Percentiles rank a stretch among this genome's conserved stretches.
phyloP scores from a whole-genome alignment of 2,888 invertebrate genomes.

The Apeira syringaria region DNA sequence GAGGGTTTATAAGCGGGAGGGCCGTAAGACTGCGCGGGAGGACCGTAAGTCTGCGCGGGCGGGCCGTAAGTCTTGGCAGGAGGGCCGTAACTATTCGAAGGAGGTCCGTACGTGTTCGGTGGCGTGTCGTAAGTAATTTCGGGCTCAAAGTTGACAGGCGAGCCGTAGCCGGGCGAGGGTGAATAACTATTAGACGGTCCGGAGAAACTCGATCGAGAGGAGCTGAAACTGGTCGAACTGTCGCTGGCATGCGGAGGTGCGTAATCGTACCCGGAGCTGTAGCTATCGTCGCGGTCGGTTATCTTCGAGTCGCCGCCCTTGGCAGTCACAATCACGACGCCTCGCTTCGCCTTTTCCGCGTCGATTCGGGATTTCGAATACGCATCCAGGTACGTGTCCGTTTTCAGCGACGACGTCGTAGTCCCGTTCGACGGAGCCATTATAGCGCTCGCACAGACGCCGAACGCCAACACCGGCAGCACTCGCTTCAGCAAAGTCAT shows the following conservation, averaged over 20 bases:
- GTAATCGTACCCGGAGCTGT: slow-evolving; percentile 69
- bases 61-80: slow-evolving; percentile 61
- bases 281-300: slow-evolving; percentile 73
- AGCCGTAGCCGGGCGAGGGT: slow-evolving; percentile 57
- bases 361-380: slow-evolving; percentile 82
- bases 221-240: slow-evolving; percentile 60
- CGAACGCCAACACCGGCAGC: slow-evolving; percentile 49
- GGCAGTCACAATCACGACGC: slow-evolving; percentile 70
- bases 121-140: slow-evolving; percentile 57
- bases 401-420: slow-evolving; percentile 53
- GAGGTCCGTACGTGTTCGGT: slow-evolving; percentile 63
- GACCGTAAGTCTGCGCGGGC: slow-evolving; percentile 58
- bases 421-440: slow-evolving; percentile 66
- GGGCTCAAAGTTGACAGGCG: slow-evolving; percentile 61
- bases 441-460: slow-evolving; percentile 62
- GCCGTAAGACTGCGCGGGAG: slow-evolving; percentile 54
- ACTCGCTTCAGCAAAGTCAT: slow-evolving; percentile 57
- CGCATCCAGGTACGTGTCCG: slow-evolving; percentile 87
- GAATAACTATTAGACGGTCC: slow-evolving; percentile 43
- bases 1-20: slow-evolving; percentile 46
- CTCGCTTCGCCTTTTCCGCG: slow-evolving; percentile 73
- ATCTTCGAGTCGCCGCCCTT: slow-evolving; percentile 77
- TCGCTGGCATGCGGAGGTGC: slow-evolving; percentile 61
- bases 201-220: slow-evolving; percentile 47
- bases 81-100: slow-evolving; percentile 56